Evolutionary conservation across 2,888 invertebrate species (phyloP), one percentile per base, ranked within the genome.

Genomic region (Tetrapedia diversipes): DNA sequence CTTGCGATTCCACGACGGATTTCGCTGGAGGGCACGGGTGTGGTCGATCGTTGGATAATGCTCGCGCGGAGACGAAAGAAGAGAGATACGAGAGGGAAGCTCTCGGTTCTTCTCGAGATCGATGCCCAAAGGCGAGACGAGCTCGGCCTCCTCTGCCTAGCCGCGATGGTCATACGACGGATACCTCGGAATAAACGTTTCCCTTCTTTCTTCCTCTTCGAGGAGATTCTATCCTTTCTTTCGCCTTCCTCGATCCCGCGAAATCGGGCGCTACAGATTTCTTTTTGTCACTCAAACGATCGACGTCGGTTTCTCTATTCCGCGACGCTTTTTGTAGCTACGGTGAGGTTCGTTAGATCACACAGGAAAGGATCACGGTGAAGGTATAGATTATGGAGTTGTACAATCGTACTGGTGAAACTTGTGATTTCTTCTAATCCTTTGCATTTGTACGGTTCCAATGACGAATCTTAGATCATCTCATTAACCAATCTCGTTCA

Each of bases 11-110:
- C 66, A 80, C 70, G 73, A 72, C 61, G 73, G 74, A 83, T 79
- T 79, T 80, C 67, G 82, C 86, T 84, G 71, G 82, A 80, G 87
- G 87, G 83, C 71, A 69, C 86, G 87, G 86, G 86, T 86, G 87
- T 87, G 87, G 86, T 72, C 84, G 85, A 87, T 86, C 81, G 71
- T 78, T 76, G 85, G 87, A 87, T 87, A 88, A 87, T 84, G 82
- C 81, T 80, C 82, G 83, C 71, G 79, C 80, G 78, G 77, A 81
- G 82, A 84, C 69, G 82, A 82, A 77, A 73, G 65, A 76, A 81
- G 61, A 81, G 61, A 81, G 82, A 65, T 64, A 71, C 67, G 54
- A 63, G 59, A 59, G 64, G 75, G 81, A 80, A 70, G 73, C 71
- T n/a, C 66, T 70, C 63, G 83, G 76, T 81, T 80, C 83, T 80